These are phyloP conservation scores for Zygogramma bicolorata DNA, from an alignment of 2,888 invertebrate species.

Conservation along the genomic window DNA sequence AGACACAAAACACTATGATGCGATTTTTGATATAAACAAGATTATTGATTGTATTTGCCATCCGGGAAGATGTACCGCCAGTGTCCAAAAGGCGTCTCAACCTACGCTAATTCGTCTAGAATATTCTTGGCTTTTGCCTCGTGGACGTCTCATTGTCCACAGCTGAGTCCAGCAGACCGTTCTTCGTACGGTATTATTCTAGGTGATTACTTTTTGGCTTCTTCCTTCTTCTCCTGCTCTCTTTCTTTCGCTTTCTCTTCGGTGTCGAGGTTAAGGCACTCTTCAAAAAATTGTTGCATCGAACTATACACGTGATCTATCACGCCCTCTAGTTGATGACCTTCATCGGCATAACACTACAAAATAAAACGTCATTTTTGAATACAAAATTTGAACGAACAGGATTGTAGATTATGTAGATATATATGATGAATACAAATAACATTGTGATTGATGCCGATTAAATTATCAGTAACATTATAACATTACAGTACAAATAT, in stretches of 20 bases:
- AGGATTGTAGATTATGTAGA: too few species aligned
- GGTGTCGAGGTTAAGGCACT: constrained; percentile 90
- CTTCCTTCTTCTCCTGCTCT: constrained; percentile 51
- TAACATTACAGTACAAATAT: too few species aligned
- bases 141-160: constrained; percentile 26
- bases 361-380: too few species aligned
- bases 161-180: constrained; percentile 18
- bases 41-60: constrained; percentile 41
- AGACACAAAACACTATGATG: constrained; percentile 41
- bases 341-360: constrained; percentile 94
- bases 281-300: constrained; percentile 92
- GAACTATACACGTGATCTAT: constrained; percentile 92
- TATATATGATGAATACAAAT: too few species aligned
- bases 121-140: constrained; percentile 7
- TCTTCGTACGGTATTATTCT: not conserved
- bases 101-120: not conserved
- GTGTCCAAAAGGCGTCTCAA: not conserved
- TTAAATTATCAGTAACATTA: too few species aligned
- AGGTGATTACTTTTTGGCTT: constrained; percentile 53
- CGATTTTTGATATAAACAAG: constrained; percentile 43
- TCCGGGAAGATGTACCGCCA: constrained; percentile 16
- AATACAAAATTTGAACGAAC: too few species aligned
- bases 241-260: constrained; percentile 71
- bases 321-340: constrained; percentile 85
- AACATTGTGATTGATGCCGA: too few species aligned